Percentiles rank a stretch among this genome's conserved stretches.
phyloP scores from a whole-genome alignment of 2,888 invertebrate genomes.

The Scaeva pyrastri region DNA sequence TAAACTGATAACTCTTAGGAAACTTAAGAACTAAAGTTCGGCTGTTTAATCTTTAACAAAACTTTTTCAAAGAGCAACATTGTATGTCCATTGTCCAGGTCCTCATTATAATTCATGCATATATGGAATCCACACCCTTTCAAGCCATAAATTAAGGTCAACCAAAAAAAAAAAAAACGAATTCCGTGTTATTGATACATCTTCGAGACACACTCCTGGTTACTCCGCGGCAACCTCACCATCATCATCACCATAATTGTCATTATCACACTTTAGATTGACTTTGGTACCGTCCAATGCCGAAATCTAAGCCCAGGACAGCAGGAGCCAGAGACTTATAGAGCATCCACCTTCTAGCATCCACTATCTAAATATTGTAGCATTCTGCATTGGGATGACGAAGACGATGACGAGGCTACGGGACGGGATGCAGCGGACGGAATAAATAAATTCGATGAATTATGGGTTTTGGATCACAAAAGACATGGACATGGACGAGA shows the following conservation, averaged over 20 bases:
- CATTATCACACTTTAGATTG: constrained; percentile 37
- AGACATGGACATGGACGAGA: constrained; percentile 34
- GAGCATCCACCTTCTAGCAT: constrained; percentile 60
- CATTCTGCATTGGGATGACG: constrained; percentile 75
- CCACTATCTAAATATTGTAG: constrained; percentile 72
- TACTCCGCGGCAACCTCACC: constrained; percentile 37
- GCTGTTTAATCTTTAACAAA: constrained; percentile 38
- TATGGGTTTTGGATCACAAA: constrained; percentile 70
- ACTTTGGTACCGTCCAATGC: constrained; percentile 24
- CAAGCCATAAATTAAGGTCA: constrained; percentile 49
- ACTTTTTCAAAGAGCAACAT: constrained; percentile 30
- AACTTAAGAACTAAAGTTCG: background rate
- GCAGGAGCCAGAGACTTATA: constrained; percentile 17
- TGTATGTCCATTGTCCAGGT: too few relatives aligned
- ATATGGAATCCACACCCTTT: constrained; percentile 44
- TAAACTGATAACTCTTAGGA: background rate
- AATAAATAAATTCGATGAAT: constrained; percentile 74
- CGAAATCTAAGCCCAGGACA: constrained; percentile 31
- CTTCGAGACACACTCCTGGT: constrained; percentile 24
- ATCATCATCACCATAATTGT: constrained; percentile 37
- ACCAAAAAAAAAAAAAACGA: constrained; percentile 65
- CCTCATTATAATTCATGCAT: too few relatives aligned
- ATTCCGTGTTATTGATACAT: constrained; percentile 62
- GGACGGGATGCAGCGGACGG: background rate
- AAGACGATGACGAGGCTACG: too few relatives aligned